Evolutionary conservation across 2,113 vertebrate species (phyloP).

Genomic region (Tupaia chinensis): DNA sequence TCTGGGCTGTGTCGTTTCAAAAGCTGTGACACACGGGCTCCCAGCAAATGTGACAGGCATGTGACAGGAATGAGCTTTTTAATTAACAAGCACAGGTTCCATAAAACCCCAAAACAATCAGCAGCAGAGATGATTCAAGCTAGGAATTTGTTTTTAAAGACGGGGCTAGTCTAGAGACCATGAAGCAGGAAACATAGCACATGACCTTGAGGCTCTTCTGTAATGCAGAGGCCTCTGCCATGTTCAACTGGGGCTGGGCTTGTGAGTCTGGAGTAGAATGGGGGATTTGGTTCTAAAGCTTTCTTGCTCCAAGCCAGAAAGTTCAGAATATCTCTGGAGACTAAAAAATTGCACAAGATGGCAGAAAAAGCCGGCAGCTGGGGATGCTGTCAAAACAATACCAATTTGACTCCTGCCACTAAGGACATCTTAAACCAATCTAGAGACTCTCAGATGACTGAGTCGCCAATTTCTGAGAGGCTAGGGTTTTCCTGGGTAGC

Average conservation of each 20-base stretch:
- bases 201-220: slow-evolving; percentile 8
- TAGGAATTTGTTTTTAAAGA: slow-evolving; percentile 20
- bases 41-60: slow-evolving; percentile 59
- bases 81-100: slow-evolving; percentile 60
- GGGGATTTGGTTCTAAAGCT: neutral
- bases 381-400: slow-evolving; percentile 25
- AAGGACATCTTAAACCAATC: slow-evolving; percentile 27
- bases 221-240: neutral
- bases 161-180: neutral
- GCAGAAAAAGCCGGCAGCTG: slow-evolving; percentile 48
- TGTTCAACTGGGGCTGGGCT: neutral
- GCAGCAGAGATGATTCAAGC: slow-evolving; percentile 9
- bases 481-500: neutral
- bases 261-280: slow-evolving; percentile 24
- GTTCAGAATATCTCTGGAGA: slow-evolving; percentile 55
- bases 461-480: neutral
- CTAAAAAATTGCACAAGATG: neutral
- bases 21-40: slow-evolving; percentile 45
- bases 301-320: slow-evolving; percentile 31
- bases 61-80: slow-evolving; percentile 61
- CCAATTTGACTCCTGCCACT: neutral
- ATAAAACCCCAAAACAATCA: slow-evolving; percentile 54
- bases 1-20: slow-evolving; percentile 65
- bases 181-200: neutral
- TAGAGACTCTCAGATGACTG: neutral